phyloP scores from a whole-genome alignment of 2,888 invertebrate species.

The Lithophane leautieri region DNA sequence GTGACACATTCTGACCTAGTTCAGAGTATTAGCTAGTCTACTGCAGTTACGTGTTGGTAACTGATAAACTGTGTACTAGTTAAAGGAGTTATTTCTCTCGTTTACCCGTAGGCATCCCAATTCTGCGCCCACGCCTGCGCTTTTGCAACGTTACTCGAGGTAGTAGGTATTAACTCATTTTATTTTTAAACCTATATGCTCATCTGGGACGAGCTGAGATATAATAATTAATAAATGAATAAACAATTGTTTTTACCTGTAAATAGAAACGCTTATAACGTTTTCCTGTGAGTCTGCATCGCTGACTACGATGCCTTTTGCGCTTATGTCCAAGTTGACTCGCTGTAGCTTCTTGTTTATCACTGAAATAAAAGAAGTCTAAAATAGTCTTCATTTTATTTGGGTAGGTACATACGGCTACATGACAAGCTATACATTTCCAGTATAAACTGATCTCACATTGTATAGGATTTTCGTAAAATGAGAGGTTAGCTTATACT shows the following conservation, averaged over 20 bases:
- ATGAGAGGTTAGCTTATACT: no score
- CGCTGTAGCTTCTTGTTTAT: slow-evolving; percentile 90
- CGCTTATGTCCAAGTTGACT: slow-evolving; percentile 93
- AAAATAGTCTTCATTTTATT: neutral
- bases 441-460: no score
- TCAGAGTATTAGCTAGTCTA: neutral
- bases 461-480: no score
- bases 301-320: slow-evolving; percentile 94
- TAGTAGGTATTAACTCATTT: neutral
- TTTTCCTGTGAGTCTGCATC: slow-evolving; percentile 93
- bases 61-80: neutral
- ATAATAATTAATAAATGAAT: slow-evolving; percentile 1
- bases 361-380: slow-evolving; percentile 75
- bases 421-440: no score
- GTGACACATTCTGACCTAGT: neutral
- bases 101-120: neutral
- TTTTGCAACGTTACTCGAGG: neutral
- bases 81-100: neutral
- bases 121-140: neutral
- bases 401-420: no score
- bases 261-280: slow-evolving; percentile 95
- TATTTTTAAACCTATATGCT: neutral
- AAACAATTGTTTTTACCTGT: slow-evolving; percentile 90
- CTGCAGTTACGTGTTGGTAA: no score
- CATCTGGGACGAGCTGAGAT: no score